Conservation (phyloP, 2,113 vertebrate species). For the Mystacornis crossleyi region DNA sequence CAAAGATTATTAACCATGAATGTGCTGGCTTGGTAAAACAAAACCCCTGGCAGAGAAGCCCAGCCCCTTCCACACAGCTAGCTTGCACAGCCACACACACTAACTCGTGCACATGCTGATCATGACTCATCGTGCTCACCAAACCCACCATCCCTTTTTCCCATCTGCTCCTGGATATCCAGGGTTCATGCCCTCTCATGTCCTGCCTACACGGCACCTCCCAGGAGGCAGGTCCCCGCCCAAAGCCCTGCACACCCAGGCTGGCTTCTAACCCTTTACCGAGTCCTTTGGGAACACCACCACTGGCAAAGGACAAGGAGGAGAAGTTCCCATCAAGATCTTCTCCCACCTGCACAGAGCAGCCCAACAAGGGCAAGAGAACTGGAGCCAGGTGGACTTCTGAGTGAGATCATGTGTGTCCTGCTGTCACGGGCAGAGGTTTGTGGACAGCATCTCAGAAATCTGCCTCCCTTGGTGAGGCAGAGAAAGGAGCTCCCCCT, state of each 20-base stretch:
- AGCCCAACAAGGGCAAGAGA: not conserved
- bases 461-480: not conserved
- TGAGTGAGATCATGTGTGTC: rapidly evolving
- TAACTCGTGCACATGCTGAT: rapidly evolving
- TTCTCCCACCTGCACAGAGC: not conserved
- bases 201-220: not conserved
- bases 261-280: rapidly evolving
- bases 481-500: not conserved
- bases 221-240: not conserved
- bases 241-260: not conserved
- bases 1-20: not conserved
- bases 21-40: not conserved
- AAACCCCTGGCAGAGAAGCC: not conserved
- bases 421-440: not conserved
- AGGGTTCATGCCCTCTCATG: rapidly evolving
- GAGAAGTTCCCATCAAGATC: not conserved
- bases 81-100: rapidly evolving
- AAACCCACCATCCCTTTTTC: not conserved
- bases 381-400: not conserved
- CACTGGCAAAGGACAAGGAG: not conserved
- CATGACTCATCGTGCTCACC: not conserved
- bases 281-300: not conserved
- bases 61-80: not conserved
- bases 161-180: not conserved
- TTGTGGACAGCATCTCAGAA: not conserved